A percentile compares a stretch with the other conserved stretches of the same genome.
Evolutionary conservation across 2,113 vertebrate species (phyloP).

Genomic region (Channa maculata): DNA sequence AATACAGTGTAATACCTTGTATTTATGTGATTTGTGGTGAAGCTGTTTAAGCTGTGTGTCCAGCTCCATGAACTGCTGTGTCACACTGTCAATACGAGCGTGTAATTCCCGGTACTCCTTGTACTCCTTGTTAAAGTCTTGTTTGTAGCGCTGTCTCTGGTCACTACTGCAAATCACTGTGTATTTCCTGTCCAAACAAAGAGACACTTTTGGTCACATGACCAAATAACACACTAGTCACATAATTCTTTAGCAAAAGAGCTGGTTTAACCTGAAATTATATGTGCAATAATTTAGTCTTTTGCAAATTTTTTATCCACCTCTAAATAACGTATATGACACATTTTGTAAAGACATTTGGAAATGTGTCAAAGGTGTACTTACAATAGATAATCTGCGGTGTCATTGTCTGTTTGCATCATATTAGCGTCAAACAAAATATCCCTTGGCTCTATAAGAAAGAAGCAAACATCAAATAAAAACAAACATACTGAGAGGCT

Average conservation of each 20-base stretch:
- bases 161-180: conserved; percentile 83
- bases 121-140: conserved; percentile 93
- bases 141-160: conserved; percentile 92
- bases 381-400: conserved; percentile 90
- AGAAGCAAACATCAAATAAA: neutral
- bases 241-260: no score
- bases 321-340: no score
- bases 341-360: no score
- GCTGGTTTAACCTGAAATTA: no score
- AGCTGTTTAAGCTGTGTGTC: conserved; percentile 90
- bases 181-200: conserved; percentile 83
- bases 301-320: no score
- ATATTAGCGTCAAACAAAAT: conserved; percentile 81
- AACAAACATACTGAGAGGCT: neutral
- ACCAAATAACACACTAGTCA: neutral
- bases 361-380: conserved; percentile 41
- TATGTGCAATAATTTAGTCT: no score
- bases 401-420: conserved; percentile 81
- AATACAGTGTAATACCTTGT: conserved; percentile 65
- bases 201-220: neutral
- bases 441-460: conserved; percentile 70
- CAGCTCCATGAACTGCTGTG: conserved; percentile 89
- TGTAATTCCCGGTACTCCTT: conserved; percentile 91
- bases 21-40: conserved; percentile 86
- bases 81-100: conserved; percentile 90